Conservation (phyloP, 2,888 invertebrate species). For the Pristionchus maxplancki region DNA sequence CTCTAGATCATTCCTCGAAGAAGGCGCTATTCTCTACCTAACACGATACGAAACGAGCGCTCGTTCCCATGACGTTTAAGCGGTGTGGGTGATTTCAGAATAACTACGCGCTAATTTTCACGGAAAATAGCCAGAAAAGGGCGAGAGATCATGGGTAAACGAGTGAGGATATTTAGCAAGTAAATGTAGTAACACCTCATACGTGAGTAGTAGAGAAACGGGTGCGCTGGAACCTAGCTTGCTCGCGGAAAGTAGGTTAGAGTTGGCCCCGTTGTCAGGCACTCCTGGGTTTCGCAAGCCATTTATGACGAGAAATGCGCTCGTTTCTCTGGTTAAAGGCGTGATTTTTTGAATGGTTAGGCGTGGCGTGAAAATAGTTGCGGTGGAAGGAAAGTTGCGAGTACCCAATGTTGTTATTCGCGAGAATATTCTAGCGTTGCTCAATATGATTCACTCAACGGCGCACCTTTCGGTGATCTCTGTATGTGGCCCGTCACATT, state of each 20-base stretch:
- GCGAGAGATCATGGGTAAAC: no score
- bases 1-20: neutral
- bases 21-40: neutral
- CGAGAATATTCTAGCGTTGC: neutral
- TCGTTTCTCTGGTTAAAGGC: neutral
- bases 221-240: neutral
- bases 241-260: neutral
- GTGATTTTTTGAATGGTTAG: neutral
- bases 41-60: neutral
- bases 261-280: neutral
- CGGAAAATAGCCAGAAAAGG: no score
- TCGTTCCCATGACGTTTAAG: neutral
- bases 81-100: neutral
- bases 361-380: neutral
- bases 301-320: neutral
- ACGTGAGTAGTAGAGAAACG: neutral
- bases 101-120: neutral
- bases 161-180: no score
- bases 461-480: neutral
- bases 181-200: no score
- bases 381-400: neutral
- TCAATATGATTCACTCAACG: neutral
- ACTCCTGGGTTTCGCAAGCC: neutral
- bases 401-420: neutral
- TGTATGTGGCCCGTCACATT: neutral